Evolutionary conservation across 2,113 vertebrate species (phyloP), one percentile per base, ranked within the genome.

Genomic region (Elaphurus davidianus): DNA sequence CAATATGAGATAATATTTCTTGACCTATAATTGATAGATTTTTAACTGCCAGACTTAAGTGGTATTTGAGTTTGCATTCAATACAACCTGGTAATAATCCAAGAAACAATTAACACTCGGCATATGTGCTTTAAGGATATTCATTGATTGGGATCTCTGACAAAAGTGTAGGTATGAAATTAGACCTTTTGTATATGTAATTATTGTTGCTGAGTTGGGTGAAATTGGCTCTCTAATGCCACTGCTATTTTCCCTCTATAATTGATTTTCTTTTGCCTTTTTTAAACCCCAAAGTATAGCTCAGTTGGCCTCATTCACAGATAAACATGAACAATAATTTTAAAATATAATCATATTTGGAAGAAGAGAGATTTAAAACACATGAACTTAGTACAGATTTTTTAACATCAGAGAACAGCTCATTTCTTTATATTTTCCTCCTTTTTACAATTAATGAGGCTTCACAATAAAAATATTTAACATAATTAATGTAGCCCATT

Each of bases 11-110:
- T 67, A 96, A 95, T 36, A 95, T 52, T 33, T 45, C 30, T 59
- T 97, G 79, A 57, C 57, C 97, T 94, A 94, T 5, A 87, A 36
- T 7, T 79, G 95, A 92, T 9, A 4, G 83, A n/a, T 33, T 98
- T 93, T 97, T 96, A 96, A 95, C 33, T 71, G 33, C 90, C 16
- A n/a, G n/a, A 85, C 45, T 91, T 95, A 92, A 97, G 9, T 91
- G 50, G 17, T 50, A 0, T 91, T 94, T 93, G 30, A 9, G 5
- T 57, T 96, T 87, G 15, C 87, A 60, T 97, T 74, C 54, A 57
- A 7, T 93, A 45, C 16, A 93, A 81, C 17, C 91, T 52, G 95
- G n/a, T 64, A 78, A 81, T 92, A 97, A 40, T 95, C 25, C 47
- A 95, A 94, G 90, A 98, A 98, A 97, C 6, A 97, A 71, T 33